Conservation (phyloP, 2,888 invertebrate genomes). For the Apantesis nais region DNA sequence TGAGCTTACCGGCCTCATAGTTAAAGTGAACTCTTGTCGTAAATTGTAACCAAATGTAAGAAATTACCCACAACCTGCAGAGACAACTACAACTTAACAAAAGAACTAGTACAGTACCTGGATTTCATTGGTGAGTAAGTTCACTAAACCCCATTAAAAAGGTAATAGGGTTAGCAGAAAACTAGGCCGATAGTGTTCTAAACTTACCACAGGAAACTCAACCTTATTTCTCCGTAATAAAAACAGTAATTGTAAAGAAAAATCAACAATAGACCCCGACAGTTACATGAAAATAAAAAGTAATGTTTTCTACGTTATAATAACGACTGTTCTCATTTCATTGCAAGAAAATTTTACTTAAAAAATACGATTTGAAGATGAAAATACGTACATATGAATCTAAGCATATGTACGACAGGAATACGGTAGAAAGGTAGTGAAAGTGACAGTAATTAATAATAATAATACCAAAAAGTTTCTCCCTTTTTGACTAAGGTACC, state of each 20-base stretch:
- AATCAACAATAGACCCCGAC: constrained; percentile 1
- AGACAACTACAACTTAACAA: background rate
- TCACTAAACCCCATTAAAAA: background rate
- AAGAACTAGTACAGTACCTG: background rate
- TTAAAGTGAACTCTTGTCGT: no score
- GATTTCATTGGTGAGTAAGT: background rate
- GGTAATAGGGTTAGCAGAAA: background rate
- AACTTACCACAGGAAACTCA: background rate
- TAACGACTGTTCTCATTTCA: constrained; percentile 34
- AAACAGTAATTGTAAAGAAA: background rate
- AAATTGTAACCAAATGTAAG: no score
- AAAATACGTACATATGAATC: no score
- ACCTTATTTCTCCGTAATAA: background rate
- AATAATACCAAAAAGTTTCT: no score
- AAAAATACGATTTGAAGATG: constrained; percentile 40
- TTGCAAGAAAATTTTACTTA: constrained; percentile 19
- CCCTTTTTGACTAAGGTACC: no score
- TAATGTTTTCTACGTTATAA: constrained; percentile 20
- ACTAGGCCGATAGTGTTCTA: background rate
- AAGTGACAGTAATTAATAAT: constrained; percentile 40
- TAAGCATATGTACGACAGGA: constrained; percentile 17
- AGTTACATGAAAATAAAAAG: constrained; percentile 34
- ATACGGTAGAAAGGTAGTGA: constrained; percentile 29
- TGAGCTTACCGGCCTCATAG: no score
- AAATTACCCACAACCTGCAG: background rate